These are phyloP conservation scores for Rhadina sibilatrix DNA, from an alignment of 2,113 vertebrate species.

Conservation along the genomic window DNA sequence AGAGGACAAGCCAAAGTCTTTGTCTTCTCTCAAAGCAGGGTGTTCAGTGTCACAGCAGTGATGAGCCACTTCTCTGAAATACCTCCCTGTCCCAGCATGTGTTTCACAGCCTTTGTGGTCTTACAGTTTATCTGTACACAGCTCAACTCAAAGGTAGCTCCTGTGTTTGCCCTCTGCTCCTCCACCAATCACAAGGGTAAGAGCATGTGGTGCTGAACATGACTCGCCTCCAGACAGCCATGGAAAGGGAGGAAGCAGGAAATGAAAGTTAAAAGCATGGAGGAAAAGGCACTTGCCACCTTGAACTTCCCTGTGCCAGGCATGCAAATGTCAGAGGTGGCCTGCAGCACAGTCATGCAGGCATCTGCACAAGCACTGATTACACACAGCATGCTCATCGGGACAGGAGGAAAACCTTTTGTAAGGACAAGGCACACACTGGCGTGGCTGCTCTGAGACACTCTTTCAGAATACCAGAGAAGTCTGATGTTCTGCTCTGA, in stretches of 20 bases:
- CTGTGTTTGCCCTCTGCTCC: neutral
- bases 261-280: neutral
- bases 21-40: neutral
- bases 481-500: neutral
- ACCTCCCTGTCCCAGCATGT: neutral
- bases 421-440: neutral
- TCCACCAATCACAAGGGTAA: neutral
- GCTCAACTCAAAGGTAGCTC: neutral
- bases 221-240: neutral
- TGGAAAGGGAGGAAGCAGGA: neutral
- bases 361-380: neutral
- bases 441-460: accelerated
- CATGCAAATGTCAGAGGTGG: neutral
- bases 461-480: neutral
- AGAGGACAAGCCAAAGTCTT: neutral
- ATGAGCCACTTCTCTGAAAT: neutral
- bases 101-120: neutral
- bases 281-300: neutral
- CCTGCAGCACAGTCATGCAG: neutral
- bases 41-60: neutral
- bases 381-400: neutral
- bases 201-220: neutral
- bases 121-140: neutral
- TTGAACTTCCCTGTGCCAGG: neutral
- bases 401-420: neutral